Evolutionary conservation across 2,888 invertebrate species (phyloP), one percentile per base, ranked within the genome.

Genomic region (Hydriomena furcata): DNA sequence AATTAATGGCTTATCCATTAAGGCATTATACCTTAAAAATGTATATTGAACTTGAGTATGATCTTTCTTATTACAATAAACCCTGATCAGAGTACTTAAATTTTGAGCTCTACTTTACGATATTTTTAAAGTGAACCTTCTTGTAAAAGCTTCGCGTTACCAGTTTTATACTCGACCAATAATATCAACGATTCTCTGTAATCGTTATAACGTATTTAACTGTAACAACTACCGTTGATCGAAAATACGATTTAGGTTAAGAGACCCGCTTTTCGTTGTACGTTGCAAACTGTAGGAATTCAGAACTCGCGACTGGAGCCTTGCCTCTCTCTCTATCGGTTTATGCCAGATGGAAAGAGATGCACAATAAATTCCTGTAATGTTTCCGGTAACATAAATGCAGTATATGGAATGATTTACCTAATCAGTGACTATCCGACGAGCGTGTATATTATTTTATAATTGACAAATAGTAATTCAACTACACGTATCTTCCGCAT

Each of bases 241-340:
- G 52, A 52, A 45, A 49, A 34, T 34, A 42, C 38, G 20, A 62
- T 60, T 27, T 62, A 65, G 64, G 65, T 66, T 66, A 62, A 57
- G 51, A 58, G 52, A 58, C 21, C 52, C 50, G 52, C 52, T 58
- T 53, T 54, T 28, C 20, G 38, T 24, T 28, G 8, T 11, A 3
- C 20, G 35, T 24, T 41, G 25, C 17, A 37, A 31, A 40, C 24
- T 40, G 12, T 34, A 23, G 28, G 27, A 34, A 43, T 17, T 24
- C 36, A 1, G 27, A 42, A 7, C 6, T 20, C 25, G 5, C 27
- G 11, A 7, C 10, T 13, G 36, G 7, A n/a, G 1, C 31, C 17
- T 5, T 27, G 11, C 21, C 21, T 41, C 12, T 35, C 13, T 36
- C 23, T 28, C 20, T 28, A 7, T 31, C 8, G n/a, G 5, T 21